Evolutionary conservation across 1,140 invertebrate genomes (phyloP), one percentile per base, ranked within the genome.

Genomic region (Battus philenor): DNA sequence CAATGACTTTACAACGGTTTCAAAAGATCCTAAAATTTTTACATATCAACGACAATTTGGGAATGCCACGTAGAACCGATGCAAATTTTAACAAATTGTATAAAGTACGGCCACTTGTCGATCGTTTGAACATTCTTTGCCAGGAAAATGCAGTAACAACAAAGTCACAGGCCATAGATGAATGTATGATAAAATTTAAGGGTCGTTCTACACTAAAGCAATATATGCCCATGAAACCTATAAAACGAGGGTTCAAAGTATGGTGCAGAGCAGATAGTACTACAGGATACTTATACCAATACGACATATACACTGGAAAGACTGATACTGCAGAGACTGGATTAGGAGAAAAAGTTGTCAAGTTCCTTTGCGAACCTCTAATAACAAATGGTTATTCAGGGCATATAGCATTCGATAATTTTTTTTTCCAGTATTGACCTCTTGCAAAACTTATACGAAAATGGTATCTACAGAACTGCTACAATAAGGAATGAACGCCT

Each of bases 151-250:
- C 29, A 8, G 27, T 9, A 10, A 11, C 13, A 0, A 16, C 49
- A 8, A 8, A 16, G 5, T 44, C 43, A 2, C 41, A 39, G 33
- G 16, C 13, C 17, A 54, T 47, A 8, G 68, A 76, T 47, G 70
- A 75, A 47, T 60, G 46, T 5, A 73, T 77, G 59, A 57, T 79
- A n/a, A 50, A 46, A 26, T 71, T 68, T 44, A 75, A 79, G 47
- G 67, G 67, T n/a, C 27, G 57, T n/a, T 60, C 44, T 36, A 44
- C 39, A 2, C 39, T 86, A 22, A 79, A 76, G 50, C 78, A 87
- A 50, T 87, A 85, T 45, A 70, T 69, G 43, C 75, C 78, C 16
- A 56, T 59, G 30, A 87, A 88, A 63, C 78, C 77, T 9, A 75
- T 81, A 12, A 87, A 87, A 60, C 47, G 80, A 54, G 81, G 74